Percentiles rank a stretch among this genome's conserved stretches.
These are phyloP conservation scores for Drosophila yakuba DNA, from an alignment of 1,140 invertebrate genomes.

Conservation along the genomic window DNA sequence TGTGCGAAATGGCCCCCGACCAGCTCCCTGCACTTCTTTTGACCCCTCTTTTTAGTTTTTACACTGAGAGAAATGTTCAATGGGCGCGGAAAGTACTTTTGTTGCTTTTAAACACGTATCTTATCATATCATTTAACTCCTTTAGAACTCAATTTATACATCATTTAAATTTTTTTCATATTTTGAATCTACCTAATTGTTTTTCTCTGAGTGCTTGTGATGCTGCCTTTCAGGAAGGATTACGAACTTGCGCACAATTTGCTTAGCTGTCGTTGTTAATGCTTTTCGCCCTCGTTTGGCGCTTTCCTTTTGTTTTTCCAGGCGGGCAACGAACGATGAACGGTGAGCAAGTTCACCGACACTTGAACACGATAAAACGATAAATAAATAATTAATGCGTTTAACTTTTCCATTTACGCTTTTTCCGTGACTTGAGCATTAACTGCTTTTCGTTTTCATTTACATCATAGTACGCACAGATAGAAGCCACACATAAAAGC, in stretches of 20 bases:
- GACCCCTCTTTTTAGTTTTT: background rate
- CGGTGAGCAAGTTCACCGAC: constrained; percentile 72
- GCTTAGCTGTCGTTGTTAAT: constrained; percentile 65
- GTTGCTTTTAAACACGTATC: too few species aligned
- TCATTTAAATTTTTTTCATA: background rate
- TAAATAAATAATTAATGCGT: constrained; percentile 84
- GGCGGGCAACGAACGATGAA: constrained; percentile 34
- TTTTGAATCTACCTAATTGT: background rate
- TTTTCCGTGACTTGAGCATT: constrained; percentile 83
- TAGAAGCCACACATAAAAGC: constrained; percentile 33
- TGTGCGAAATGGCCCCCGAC: constrained; percentile 34
- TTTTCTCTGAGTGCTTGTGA: constrained; percentile 6
- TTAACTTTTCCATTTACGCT: constrained; percentile 84
- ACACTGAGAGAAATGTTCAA: constrained; percentile 1
- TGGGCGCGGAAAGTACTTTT: too few species aligned
- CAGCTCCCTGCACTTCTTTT: background rate
- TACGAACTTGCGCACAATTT: constrained; percentile 69
- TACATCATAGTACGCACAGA: constrained; percentile 62
- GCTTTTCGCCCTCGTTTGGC: constrained; percentile 34
- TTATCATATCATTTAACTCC: too few species aligned
- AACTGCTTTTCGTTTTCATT: constrained; percentile 83
- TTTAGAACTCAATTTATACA: too few species aligned
- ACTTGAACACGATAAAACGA: constrained; percentile 81
- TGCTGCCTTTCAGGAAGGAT: constrained; percentile 58
- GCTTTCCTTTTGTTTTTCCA: constrained; percentile 39